Base-by-base conservation (phyloP, 2,888 invertebrate species). In the Strigamia maritima region DNA sequence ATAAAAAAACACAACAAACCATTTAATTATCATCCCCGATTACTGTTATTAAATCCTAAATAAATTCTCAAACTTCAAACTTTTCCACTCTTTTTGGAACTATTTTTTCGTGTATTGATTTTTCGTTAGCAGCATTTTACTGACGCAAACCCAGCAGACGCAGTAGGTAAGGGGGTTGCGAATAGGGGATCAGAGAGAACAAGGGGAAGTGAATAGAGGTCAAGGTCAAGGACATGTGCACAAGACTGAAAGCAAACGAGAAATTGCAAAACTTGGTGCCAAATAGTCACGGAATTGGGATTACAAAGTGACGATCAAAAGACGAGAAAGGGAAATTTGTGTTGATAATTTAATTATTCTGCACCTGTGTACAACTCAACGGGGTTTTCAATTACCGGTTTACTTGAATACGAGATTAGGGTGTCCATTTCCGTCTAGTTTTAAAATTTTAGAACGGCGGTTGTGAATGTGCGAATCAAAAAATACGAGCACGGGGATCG, bases 211-310 rank as follows among this genome's bases (percentile, higher is more conserved):
- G 74, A 74, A 74, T 28, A 28, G 70, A 14, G 70, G 70, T 70
- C 70, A 70, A 70, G 70, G 70, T 70, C 70, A 70, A 70, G 70
- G 70, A 70, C 70, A 70, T 70, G 70, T 28, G 70, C 26, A 70
- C 28, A 70, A 70, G 28, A 65, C 60, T 70, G 70, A 54, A 54
- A 54, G 19, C 54, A 19, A 16, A n/a, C 6, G 54, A 6, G 35
- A 35, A 35, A 35, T 35, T 54, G 54, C n/a, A 54, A 54, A 54
- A 22, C 19, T 44, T 6, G 8, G 8, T 54, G 16, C n/a, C 35
- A 26, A 6, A 74, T 7, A 74, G 22, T 8, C 10, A 75, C 19
- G 16, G 22, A 31, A 35, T 75, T 75, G 7, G 35, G n/a, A 49
- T 7, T 19, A 49, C n/a, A 54, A 54, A 54, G 1, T 19, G 2